Conservation (phyloP, 2,113 vertebrate genomes). For the Megalops atlanticus region DNA sequence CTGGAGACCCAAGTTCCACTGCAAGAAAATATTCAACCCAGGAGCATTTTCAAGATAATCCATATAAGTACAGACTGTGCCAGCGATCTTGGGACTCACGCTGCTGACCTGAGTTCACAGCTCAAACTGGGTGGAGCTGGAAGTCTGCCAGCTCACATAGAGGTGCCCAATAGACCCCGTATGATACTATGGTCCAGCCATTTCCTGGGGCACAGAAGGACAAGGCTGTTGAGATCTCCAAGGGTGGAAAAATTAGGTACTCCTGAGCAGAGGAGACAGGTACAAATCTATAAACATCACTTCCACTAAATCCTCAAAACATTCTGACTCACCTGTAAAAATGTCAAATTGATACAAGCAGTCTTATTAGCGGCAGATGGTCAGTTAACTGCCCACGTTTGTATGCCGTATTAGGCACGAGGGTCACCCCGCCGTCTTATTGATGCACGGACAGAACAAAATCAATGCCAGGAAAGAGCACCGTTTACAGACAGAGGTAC, state of each 20-base stretch:
- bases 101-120: neutral
- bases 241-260: neutral
- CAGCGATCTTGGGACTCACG: neutral
- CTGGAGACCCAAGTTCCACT: neutral
- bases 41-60: neutral
- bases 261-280: neutral
- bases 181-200: neutral
- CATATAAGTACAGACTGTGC: neutral
- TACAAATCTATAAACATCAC: neutral
- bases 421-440: neutral
- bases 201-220: neutral
- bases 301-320: neutral
- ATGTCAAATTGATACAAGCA: neutral
- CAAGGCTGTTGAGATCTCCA: neutral
- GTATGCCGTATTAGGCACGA: neutral
- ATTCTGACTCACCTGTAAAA: neutral
- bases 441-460: neutral
- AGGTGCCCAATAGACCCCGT: neutral
- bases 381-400: neutral
- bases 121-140: neutral
- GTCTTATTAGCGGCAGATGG: neutral
- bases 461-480: neutral
- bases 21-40: neutral
- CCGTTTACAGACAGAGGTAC: neutral
- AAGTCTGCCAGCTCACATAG: conserved; percentile 14